Base-by-base conservation (phyloP, 2,797 vertebrate genomes). In the Microchirus variegatus region DNA sequence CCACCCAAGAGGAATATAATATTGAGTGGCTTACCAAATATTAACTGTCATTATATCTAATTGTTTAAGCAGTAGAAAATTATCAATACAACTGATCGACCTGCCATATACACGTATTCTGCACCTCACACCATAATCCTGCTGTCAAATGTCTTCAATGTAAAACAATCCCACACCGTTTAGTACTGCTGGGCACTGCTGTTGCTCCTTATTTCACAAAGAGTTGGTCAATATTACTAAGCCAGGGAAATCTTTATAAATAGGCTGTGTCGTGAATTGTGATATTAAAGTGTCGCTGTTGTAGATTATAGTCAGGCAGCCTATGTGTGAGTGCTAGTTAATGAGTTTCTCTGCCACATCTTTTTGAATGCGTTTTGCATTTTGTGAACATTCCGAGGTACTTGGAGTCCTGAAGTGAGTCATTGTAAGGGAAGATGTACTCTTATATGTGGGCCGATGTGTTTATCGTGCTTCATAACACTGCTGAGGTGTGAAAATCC, bases 251-350 rank as follows among this genome's bases (percentile, higher is more conserved):
- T 73, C 60, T 69, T 70, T 61, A 71, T 59, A 74, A 76, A 70
- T 78, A 58, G 17, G 59, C 65, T 63, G 64, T 53, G 66, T 68
- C 80, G 78, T 90, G 79, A 89, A 90, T 76, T 83, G 71, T 78
- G 83, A 84, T 76, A 87, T 86, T 86, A 91, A 92, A 77, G 83
- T 88, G 81, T 86, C 89, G 77, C 70, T 16, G n/a, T 59, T 59
- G 36, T 89, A 57, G 74, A 89, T 87, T 77, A 83, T 70, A 76
- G 67, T 80, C 54, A 63, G 48, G 45, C 52, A 18, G 49, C 54
- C 44, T 41, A 54, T 61, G 61, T 69, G 18, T 47, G 22, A 35
- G 19, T 0, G 1, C 9, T 45, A 49, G 26, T 64, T 53, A 46
- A 44, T 70, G 42, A 50, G 17, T 53, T 47, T 48, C 44, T 61